Conservation (phyloP, 2,888 invertebrate genomes). For the Sphaerophoria rueppellii region DNA sequence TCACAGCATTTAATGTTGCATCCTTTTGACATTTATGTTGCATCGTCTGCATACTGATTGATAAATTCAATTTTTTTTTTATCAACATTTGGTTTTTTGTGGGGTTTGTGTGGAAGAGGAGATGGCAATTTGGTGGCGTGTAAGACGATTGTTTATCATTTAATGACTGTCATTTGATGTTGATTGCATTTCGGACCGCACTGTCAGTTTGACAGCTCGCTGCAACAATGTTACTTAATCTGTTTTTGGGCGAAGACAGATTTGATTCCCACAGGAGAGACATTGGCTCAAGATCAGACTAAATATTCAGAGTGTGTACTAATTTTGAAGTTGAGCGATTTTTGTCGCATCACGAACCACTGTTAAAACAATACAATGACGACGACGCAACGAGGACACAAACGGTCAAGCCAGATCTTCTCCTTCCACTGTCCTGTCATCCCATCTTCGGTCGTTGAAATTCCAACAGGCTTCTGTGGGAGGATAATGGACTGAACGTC, state of each 20-base stretch:
- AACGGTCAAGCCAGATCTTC: constrained; percentile 24
- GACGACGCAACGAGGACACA: not conserved
- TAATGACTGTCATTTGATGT: constrained; percentile 69
- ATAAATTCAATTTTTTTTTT: constrained; percentile 63
- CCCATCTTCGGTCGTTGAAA: constrained; percentile 26
- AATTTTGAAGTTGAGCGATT: no score
- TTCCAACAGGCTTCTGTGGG: constrained; percentile 59
- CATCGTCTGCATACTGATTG: constrained; percentile 72
- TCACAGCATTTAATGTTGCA: constrained; percentile 71
- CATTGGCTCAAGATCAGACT: not conserved
- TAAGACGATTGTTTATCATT: constrained; percentile 68
- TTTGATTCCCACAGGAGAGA: no score
- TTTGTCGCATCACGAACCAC: no score
- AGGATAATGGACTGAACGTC: constrained; percentile 1
- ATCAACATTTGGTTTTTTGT: not conserved
- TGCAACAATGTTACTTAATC: constrained; percentile 46
- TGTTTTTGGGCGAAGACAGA: not conserved
- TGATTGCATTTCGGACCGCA: constrained; percentile 67
- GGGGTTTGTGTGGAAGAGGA: not conserved
- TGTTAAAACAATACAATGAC: not conserved
- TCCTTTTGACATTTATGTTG: constrained; percentile 71
- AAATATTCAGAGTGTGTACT: not conserved
- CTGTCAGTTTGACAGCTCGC: constrained; percentile 61
- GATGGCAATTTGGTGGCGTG: constrained; percentile 43
- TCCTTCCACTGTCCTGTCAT: constrained; percentile 42